Evolutionary conservation across 2,888 invertebrate genomes (phyloP).

Genomic region (Drosophila pseudotakahashii): DNA sequence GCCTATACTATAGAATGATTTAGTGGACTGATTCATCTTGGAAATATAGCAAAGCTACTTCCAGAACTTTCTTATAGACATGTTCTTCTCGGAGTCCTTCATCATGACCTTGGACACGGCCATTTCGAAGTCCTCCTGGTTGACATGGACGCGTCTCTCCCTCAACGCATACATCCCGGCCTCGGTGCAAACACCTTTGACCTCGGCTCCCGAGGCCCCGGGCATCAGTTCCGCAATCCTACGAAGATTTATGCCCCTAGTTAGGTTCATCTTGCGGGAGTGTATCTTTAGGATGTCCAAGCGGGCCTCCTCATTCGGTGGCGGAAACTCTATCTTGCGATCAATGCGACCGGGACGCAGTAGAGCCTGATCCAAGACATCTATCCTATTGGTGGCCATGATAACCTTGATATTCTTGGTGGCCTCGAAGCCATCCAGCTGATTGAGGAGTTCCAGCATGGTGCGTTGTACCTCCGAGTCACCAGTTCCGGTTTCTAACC

Average conservation of each 20-base stretch:
- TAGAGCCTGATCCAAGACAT: conserved; percentile 98
- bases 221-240: conserved; percentile 99
- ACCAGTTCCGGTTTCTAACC: conserved; percentile 98
- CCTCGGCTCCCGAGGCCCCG: conserved; percentile 99
- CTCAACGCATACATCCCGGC: conserved; percentile 99
- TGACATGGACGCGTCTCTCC: conserved; percentile 98
- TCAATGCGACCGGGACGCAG: conserved; percentile 99
- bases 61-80: conserved; percentile 99
- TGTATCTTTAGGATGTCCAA: conserved; percentile 99
- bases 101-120: conserved; percentile 99
- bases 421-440: conserved; percentile 99
- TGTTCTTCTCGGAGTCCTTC: conserved; percentile 99
- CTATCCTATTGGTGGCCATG: conserved; percentile 99
- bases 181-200: conserved; percentile 99
- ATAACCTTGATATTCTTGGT: conserved; percentile 99
- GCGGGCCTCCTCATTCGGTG: conserved; percentile 99
- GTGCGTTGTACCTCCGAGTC: conserved; percentile 99
- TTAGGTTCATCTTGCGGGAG: conserved; percentile 99
- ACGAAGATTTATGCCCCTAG: conserved; percentile 98
- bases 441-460: conserved; percentile 99
- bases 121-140: conserved; percentile 99
- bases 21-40: too few relatives aligned
- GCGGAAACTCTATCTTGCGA: conserved; percentile 99
- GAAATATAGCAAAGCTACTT: conserved; percentile 85
- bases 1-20: too few relatives aligned